These are phyloP conservation scores for Sylvia borin DNA, from an alignment of 2,797 vertebrate genomes.

Conservation along the genomic window DNA sequence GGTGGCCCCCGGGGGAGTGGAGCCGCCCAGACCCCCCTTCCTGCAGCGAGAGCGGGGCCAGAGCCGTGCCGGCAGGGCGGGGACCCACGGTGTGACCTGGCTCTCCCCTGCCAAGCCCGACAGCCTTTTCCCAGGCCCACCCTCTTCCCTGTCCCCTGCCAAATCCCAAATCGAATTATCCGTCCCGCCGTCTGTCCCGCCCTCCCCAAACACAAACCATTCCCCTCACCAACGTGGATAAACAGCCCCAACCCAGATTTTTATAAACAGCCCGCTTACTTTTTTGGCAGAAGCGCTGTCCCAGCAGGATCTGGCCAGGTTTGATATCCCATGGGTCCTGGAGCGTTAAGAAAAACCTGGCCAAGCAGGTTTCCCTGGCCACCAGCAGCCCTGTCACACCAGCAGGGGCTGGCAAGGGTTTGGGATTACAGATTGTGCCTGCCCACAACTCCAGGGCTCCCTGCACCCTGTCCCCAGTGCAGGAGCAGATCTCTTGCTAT, in stretches of 20 bases:
- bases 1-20: rapidly evolving
- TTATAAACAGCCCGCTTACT: slow-evolving; percentile 13
- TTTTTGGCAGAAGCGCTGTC: neutral
- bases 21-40: neutral
- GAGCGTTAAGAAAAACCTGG: neutral
- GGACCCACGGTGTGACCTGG: neutral
- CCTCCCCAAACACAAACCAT: slow-evolving; percentile 43
- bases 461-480: neutral
- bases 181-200: slow-evolving; percentile 28
- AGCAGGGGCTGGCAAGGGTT: neutral
- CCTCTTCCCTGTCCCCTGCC: slow-evolving; percentile 49
- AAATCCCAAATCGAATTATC: slow-evolving; percentile 50
- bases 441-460: rapidly evolving
- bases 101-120: neutral
- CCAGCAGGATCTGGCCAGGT: neutral
- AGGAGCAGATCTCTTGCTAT: rapidly evolving
- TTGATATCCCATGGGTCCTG: neutral
- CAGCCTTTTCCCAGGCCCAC: slow-evolving; percentile 60
- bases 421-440: neutral
- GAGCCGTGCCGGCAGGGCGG: neutral
- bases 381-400: neutral
- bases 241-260: slow-evolving; percentile 1
- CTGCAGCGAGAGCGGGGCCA: rapidly evolving
- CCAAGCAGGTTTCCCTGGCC: neutral
- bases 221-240: neutral